phyloP scores from a whole-genome alignment of 2,113 vertebrate genomes.

The Semicossyphus pulcher region DNA sequence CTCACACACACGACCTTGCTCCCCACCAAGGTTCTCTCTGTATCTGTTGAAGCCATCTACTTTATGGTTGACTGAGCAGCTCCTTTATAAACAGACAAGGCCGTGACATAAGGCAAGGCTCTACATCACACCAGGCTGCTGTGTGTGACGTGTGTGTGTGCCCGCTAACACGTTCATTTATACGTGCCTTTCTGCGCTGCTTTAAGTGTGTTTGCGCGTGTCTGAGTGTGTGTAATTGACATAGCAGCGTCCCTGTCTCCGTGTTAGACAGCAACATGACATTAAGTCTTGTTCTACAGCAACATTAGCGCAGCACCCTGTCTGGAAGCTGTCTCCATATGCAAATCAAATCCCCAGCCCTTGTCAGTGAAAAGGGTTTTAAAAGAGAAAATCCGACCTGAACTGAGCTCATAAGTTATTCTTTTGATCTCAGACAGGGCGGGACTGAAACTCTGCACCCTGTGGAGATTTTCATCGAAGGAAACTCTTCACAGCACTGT shows the following conservation, averaged over 20 bases:
- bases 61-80: slow-evolving; percentile 66
- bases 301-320: slow-evolving; percentile 63
- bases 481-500: slow-evolving; percentile 17
- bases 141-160: slow-evolving; percentile 5
- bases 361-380: slow-evolving; percentile 52
- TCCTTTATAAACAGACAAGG: slow-evolving; percentile 60
- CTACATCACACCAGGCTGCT: slow-evolving; percentile 27
- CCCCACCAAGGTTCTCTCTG: slow-evolving; percentile 57
- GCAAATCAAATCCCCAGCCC: slow-evolving; percentile 68
- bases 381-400: slow-evolving; percentile 41
- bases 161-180: neutral
- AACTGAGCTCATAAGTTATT: slow-evolving; percentile 55
- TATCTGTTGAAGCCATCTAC: slow-evolving; percentile 62
- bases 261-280: slow-evolving; percentile 78
- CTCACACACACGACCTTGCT: slow-evolving; percentile 63
- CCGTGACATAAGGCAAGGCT: slow-evolving; percentile 56
- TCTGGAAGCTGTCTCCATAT: slow-evolving; percentile 67
- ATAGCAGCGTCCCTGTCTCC: slow-evolving; percentile 61
- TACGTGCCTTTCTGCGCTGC: neutral
- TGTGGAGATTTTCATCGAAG: slow-evolving; percentile 45
- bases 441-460: slow-evolving; percentile 38
- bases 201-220: slow-evolving; percentile 2
- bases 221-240: slow-evolving; percentile 60
- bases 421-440: slow-evolving; percentile 64
- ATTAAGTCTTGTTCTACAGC: slow-evolving; percentile 78